Evolutionary conservation across 1,140 invertebrate genomes (phyloP).

Genomic region (Gonatopus flavifemur): DNA sequence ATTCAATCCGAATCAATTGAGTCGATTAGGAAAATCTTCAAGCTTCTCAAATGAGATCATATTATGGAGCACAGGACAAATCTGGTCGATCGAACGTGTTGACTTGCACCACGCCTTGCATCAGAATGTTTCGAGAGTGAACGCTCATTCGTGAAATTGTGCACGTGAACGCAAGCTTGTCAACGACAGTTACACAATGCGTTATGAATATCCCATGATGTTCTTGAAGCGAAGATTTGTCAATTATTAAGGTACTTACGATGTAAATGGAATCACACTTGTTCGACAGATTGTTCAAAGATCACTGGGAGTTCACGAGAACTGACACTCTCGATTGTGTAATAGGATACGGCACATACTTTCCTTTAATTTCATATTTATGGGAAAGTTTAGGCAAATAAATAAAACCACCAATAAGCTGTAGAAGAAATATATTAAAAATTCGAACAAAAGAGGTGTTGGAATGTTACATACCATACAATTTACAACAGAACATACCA

Average conservation of each 20-base stretch:
- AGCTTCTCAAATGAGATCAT: no score
- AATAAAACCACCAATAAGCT: no score
- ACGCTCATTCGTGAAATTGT: slow-evolving; percentile 27
- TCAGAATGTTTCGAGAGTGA: slow-evolving; percentile 33
- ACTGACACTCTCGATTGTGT: slow-evolving; percentile 4
- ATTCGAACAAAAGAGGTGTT: no score
- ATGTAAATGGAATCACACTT: not conserved
- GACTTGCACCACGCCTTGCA: slow-evolving; percentile 35
- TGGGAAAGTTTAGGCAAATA: no score
- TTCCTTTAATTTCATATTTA: no score
- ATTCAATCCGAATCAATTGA: no score
- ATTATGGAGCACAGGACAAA: no score
- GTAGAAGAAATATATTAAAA: no score
- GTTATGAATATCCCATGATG: no score
- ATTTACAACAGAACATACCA: no score
- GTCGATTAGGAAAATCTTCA: not conserved
- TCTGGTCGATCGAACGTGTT: slow-evolving; percentile 15
- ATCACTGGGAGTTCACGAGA: not conserved
- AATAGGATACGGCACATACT: slow-evolving; percentile 6
- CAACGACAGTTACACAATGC: no score
- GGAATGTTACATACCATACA: no score
- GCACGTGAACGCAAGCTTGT: slow-evolving; percentile 9
- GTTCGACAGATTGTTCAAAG: not conserved
- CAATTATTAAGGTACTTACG: not conserved
- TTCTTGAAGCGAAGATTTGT: not conserved